A percentile compares a stretch with the other conserved stretches of the same genome.
Evolutionary conservation across 2,888 invertebrate genomes (phyloP).

Genomic region (Papilio protenor): DNA sequence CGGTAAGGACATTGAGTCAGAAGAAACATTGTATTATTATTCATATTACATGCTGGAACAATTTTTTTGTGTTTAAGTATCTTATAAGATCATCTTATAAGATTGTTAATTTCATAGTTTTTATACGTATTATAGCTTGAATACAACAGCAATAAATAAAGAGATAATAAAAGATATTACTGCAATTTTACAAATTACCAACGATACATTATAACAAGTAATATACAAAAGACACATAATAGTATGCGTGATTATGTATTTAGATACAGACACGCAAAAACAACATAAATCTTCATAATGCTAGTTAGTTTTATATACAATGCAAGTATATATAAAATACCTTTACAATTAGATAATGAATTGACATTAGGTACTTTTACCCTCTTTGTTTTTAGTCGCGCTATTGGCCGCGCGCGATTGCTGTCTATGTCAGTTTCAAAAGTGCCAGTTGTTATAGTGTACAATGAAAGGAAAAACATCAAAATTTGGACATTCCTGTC

Average conservation of each 20-base stretch:
- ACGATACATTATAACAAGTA: background rate
- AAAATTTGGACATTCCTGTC: background rate
- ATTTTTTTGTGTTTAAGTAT: background rate
- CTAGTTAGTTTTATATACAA: background rate
- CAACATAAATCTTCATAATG: background rate
- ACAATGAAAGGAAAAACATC: background rate
- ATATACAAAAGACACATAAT: background rate
- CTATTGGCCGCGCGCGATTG: too few species aligned
- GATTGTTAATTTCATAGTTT: background rate
- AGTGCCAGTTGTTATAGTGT: too few species aligned
- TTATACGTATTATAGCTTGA: background rate
- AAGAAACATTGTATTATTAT: background rate
- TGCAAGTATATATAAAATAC: too few species aligned
- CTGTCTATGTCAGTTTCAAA: too few species aligned
- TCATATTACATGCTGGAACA: background rate
- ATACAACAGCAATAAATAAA: background rate
- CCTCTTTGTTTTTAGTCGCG: too few species aligned
- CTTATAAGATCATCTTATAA: background rate
- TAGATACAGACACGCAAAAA: background rate
- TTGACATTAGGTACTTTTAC: too few species aligned
- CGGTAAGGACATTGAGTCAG: background rate
- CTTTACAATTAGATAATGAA: too few species aligned
- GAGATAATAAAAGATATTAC: background rate
- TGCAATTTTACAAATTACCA: constrained; percentile 15
- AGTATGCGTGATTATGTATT: background rate